Base-by-base conservation (phyloP, 35 echinoderm and acorn worm species). In the Patiria miniata region DNA sequence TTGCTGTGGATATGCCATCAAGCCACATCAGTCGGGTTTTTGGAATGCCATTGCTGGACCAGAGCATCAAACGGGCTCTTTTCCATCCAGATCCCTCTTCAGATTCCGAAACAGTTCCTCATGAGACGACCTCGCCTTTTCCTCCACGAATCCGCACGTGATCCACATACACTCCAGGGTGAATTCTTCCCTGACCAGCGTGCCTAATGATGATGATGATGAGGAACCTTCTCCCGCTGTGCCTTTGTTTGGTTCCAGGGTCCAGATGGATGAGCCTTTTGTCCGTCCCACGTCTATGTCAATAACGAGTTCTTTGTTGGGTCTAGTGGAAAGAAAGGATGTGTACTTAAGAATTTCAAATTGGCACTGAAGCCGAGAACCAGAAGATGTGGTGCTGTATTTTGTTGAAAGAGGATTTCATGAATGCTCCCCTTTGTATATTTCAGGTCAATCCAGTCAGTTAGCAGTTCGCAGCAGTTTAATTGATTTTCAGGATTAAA, bases 71-170 rank as follows among this genome's bases (percentile, higher is more conserved):
- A 47, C 42, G 4, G 4, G 4, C 42, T 12, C 42, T 12, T 4
- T 47, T 47, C 42, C 42, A 12, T 69, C 61, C 19, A 69, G 65
- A 10, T 73, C 65, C 19, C 29, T 34, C 15, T 73, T 73, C 26
- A 73, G 19, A 32, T 73, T 73, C 34, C 34, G 65, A 73, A 73
- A 73, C 21, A 73, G 65, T 73, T 73, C 65, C 21, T 22, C 65
- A 9, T 73, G 65, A 73, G 65, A 73, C 65, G 34, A 12, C 18
- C 26, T 34, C 34, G 65, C 65, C 65, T 73, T 73, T 1, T 73
- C 26, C 34, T 73, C 18, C 26, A 36, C 34, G 65, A 73, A 73
- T 1, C 65, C 26, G 34, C 65, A 73, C 2, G 65, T 36, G 10
- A 73, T 34, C 65, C 65, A 32, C 30, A 73, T 26, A 73, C 65